Evolutionary conservation across 1,140 invertebrate species (phyloP).

Genomic region (Drosophila willistoni): DNA sequence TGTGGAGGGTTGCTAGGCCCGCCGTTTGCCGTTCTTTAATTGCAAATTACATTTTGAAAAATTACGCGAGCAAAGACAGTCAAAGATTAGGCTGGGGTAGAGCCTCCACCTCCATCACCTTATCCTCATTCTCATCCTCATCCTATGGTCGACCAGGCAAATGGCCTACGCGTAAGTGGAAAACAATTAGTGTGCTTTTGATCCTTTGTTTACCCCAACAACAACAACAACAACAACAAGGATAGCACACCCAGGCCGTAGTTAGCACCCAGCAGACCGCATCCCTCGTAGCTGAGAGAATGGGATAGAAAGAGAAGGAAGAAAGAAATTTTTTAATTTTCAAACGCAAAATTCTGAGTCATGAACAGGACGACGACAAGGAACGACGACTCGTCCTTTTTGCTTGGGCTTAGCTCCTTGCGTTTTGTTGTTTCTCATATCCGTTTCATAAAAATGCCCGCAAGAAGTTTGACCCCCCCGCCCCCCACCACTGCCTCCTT

Average conservation of each 20-base stretch:
- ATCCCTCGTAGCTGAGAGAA: constrained; percentile 34
- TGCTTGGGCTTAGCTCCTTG: constrained; percentile 43
- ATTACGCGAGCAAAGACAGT: constrained; percentile 71
- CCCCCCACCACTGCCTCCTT: too few relatives aligned
- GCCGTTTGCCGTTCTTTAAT: constrained; percentile 63
- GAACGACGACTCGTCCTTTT: constrained; percentile 1
- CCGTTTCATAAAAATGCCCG: constrained; percentile 76
- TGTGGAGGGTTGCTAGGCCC: not conserved
- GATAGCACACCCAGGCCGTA: constrained; percentile 51
- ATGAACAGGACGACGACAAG: constrained; percentile 30
- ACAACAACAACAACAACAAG: constrained; percentile 55
- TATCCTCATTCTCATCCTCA: not conserved
- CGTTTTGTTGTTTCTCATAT: constrained; percentile 76
- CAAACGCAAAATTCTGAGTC: constrained; percentile 73
- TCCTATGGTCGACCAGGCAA: constrained; percentile 22
- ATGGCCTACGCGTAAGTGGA: constrained; percentile 67
- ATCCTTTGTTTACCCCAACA: constrained; percentile 82
- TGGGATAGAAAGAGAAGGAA: not conserved
- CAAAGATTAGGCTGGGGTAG: constrained; percentile 63
- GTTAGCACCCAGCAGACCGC: constrained; percentile 74
- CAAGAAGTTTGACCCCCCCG: constrained; percentile 46
- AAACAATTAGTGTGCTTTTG: constrained; percentile 82
- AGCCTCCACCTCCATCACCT: constrained; percentile 14
- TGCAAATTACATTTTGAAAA: constrained; percentile 82
- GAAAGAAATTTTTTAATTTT: constrained; percentile 81